These are phyloP conservation scores for Baryphthengus martii DNA, from an alignment of 2,113 vertebrate species.

Conservation along the genomic window DNA sequence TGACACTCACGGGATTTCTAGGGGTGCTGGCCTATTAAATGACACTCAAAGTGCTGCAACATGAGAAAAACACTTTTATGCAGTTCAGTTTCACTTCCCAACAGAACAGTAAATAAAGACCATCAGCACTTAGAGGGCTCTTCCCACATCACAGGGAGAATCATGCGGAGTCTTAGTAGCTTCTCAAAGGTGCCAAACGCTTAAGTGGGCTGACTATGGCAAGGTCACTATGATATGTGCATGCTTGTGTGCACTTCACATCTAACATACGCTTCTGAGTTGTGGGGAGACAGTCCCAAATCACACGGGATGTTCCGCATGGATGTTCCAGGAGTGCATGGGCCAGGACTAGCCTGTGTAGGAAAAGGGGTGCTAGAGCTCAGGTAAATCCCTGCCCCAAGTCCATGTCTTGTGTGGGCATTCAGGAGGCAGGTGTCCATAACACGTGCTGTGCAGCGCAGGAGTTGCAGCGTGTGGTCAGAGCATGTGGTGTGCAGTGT, in stretches of 20 bases:
- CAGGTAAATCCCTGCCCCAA: not conserved
- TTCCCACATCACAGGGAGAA: not conserved
- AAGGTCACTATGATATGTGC: not conserved
- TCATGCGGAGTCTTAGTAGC: not conserved
- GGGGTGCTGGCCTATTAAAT: not conserved
- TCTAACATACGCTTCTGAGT: not conserved
- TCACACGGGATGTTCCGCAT: not conserved
- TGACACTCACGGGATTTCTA: not conserved
- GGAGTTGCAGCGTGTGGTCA: accelerated
- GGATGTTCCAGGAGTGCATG: accelerated
- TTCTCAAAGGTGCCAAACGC: not conserved
- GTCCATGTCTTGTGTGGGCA: too few species aligned
- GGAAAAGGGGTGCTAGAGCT: not conserved
- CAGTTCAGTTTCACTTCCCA: not conserved
- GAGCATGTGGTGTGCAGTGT: not conserved
- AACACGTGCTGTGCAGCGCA: not conserved
- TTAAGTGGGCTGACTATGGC: not conserved
- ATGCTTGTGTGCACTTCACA: accelerated
- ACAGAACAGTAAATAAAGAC: not conserved
- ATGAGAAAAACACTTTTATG: not conserved
- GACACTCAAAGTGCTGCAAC: not conserved
- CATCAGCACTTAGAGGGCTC: not conserved
- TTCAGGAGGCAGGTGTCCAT: not conserved
- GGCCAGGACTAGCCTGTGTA: not conserved
- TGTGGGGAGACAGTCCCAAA: not conserved